Evolutionary conservation across 2,797 vertebrate genomes (phyloP).

Genomic region (Nannoperca obscura): DNA sequence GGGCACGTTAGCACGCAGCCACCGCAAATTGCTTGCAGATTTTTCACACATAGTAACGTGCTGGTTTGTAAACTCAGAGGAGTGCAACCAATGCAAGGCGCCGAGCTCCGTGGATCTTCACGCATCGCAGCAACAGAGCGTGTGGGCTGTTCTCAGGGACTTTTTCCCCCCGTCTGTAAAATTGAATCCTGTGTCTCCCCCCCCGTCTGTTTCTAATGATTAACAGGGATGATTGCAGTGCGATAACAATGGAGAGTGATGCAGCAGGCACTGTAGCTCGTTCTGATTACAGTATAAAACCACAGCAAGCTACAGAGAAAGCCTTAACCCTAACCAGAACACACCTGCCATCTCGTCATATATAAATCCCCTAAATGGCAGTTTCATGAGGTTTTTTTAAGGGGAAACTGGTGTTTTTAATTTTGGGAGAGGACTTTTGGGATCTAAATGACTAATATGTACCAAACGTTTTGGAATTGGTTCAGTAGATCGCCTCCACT

Average conservation of each 20-base stretch:
- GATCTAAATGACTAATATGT: too few species aligned
- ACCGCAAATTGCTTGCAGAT: conserved; percentile 88
- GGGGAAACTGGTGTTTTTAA: too few species aligned
- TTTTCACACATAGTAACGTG: conserved; percentile 88
- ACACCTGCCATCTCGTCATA: not conserved
- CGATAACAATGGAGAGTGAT: conserved; percentile 50
- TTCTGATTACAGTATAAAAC: conserved; percentile 40
- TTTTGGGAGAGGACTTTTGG: too few species aligned
- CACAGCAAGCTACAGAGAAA: conserved; percentile 9
- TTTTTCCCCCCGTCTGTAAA: conserved; percentile 27
- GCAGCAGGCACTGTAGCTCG: conserved; percentile 23
- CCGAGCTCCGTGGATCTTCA: conserved; percentile 66
- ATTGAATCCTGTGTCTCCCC: conserved; percentile 11
- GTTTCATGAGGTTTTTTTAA: conserved; percentile 4
- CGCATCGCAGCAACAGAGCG: conserved; percentile 49
- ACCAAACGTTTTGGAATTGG: too few species aligned
- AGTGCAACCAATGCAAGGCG: conserved; percentile 75
- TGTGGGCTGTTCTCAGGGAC: conserved; percentile 9
- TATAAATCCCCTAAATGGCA: not conserved
- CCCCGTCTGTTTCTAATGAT: conserved; percentile 47
- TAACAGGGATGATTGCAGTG: conserved; percentile 56
- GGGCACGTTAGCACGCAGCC: conserved; percentile 76
- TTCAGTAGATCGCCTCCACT: too few species aligned
- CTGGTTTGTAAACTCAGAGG: conserved; percentile 84
- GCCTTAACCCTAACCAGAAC: not conserved